Conservation (phyloP, 2,113 vertebrate genomes). For the Morone chrysops region DNA sequence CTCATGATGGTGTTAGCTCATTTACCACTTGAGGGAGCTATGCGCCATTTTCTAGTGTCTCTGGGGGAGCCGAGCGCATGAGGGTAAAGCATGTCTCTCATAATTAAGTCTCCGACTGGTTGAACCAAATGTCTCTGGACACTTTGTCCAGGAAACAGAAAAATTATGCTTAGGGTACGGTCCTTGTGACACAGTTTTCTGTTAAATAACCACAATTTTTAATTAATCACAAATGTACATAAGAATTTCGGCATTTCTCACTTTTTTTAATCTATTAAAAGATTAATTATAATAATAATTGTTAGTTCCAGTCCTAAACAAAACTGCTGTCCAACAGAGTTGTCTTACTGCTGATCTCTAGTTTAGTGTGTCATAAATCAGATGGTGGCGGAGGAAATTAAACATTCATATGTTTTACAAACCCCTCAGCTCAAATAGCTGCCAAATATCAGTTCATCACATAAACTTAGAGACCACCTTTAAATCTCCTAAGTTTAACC, state of each 20-base stretch:
- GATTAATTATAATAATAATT: too few relatives aligned
- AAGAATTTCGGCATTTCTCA: too few relatives aligned
- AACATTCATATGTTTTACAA: not conserved
- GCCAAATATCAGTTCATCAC: constrained; percentile 28
- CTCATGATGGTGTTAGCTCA: constrained; percentile 21
- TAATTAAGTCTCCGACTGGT: constrained; percentile 1
- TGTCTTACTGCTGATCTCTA: not conserved
- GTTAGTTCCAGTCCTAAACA: not conserved
- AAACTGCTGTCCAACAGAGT: not conserved
- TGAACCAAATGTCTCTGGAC: constrained; percentile 18
- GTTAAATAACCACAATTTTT: not conserved
- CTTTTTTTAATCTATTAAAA: too few relatives aligned
- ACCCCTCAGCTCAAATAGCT: not conserved
- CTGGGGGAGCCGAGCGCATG: constrained; percentile 7
- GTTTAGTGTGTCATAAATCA: not conserved
- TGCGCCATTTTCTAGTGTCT: constrained; percentile 47
- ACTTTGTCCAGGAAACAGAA: not conserved
- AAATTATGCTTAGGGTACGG: not conserved
- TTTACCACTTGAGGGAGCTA: constrained; percentile 73
- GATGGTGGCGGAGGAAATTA: not conserved
- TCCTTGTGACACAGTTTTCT: not conserved
- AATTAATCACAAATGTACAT: not conserved
- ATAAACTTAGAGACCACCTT: constrained; percentile 21
- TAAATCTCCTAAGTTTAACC: constrained; percentile 32
- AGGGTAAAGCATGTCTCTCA: not conserved